phyloP scores from a whole-genome alignment of 2,113 vertebrate species.

The Nipponia nippon region DNA sequence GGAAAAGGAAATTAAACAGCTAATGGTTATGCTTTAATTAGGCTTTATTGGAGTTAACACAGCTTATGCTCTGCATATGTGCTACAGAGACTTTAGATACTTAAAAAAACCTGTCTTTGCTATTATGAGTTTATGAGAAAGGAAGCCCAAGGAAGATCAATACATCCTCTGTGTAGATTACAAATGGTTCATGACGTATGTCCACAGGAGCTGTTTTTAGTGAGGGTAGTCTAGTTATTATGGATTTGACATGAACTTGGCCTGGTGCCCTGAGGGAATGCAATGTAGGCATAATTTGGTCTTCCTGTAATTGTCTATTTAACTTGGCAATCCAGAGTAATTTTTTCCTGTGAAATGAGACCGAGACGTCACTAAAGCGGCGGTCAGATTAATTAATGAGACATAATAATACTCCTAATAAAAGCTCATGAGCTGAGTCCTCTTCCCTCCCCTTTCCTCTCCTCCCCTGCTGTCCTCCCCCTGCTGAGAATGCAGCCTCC shows the following conservation, averaged over 20 bases:
- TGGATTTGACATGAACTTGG: constrained; percentile 96
- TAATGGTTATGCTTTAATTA: constrained; percentile 71
- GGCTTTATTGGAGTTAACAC: constrained; percentile 81
- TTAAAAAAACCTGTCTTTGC: constrained; percentile 63
- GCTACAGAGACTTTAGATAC: neutral
- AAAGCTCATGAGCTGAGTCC: constrained; percentile 76
- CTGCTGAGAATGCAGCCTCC: constrained; percentile 67
- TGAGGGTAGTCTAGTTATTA: constrained; percentile 91
- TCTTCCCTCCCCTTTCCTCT: constrained; percentile 72
- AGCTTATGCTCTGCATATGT: constrained; percentile 51
- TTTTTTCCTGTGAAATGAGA: constrained; percentile 86
- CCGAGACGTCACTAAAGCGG: constrained; percentile 78
- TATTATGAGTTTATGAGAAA: constrained; percentile 94
- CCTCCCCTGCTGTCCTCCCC: constrained; percentile 47
- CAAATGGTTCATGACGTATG: constrained; percentile 89
- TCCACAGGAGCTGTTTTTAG: constrained; percentile 86
- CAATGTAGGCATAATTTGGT: constrained; percentile 96
- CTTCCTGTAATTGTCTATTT: constrained; percentile 99
- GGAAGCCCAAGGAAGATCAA: constrained; percentile 90
- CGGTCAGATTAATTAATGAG: constrained; percentile 81
- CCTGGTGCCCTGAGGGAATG: constrained; percentile 82
- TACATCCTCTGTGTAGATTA: constrained; percentile 94
- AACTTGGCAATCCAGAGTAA: constrained; percentile 80
- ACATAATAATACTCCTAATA: constrained; percentile 83
- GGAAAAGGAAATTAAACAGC: constrained; percentile 55